Evolutionary conservation across 2,888 invertebrate species (phyloP).

Genomic region (Nebria salina): DNA sequence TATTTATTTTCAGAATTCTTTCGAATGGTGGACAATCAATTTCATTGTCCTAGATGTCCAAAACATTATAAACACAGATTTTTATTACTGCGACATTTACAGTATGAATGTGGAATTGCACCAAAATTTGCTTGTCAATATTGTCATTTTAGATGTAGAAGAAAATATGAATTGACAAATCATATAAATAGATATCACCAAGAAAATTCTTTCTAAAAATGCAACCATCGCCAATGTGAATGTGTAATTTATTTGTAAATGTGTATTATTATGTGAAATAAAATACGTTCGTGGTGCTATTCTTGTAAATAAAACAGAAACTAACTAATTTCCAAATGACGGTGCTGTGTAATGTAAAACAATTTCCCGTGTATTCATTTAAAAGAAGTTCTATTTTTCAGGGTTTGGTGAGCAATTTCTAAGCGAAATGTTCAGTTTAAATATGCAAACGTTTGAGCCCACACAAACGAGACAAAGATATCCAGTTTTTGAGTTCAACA

Average conservation of each 20-base stretch:
- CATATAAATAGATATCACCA: conserved; percentile 19
- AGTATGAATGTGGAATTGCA: conserved; percentile 69
- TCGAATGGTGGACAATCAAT: conserved; percentile 45
- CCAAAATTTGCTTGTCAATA: conserved; percentile 67
- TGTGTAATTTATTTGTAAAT: not conserved
- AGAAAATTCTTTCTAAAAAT: not conserved
- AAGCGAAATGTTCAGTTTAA: conserved; percentile 25
- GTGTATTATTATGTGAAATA: not conserved
- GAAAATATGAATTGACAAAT: conserved; percentile 53
- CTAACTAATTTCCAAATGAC: conserved; percentile 9
- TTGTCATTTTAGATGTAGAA: conserved; percentile 56
- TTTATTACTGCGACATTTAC: conserved; percentile 68
- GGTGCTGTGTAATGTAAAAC: not conserved
- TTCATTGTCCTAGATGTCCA: conserved; percentile 66
- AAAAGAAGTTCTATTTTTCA: conserved; percentile 27
- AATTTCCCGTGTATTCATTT: conserved; percentile 2
- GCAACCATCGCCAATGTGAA: too few species aligned
- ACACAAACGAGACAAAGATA: conserved; percentile 21
- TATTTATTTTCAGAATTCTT: conserved; percentile 24
- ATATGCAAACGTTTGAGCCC: conserved; percentile 5
- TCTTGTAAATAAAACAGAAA: conserved; percentile 22
- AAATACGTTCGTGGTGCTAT: not conserved
- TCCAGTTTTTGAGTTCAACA: conserved; percentile 52
- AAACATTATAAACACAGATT: conserved; percentile 69
- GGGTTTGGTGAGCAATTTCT: conserved; percentile 30